Evolutionary conservation across 2,888 invertebrate species (phyloP).

Genomic region (Epinotia bilunana): DNA sequence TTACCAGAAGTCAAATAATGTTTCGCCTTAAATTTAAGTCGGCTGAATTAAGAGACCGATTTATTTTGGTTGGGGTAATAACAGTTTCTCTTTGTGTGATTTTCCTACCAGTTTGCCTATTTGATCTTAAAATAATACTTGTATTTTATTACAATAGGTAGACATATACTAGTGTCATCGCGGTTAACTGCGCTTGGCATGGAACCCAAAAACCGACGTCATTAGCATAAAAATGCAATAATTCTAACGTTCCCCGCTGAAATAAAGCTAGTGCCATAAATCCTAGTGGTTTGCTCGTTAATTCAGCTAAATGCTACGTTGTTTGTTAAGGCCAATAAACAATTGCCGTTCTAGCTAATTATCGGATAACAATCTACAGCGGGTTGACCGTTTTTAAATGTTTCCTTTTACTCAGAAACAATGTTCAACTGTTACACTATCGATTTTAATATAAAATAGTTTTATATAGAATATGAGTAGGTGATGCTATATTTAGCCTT

Average conservation of each 20-base stretch:
- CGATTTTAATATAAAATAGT: too few species aligned
- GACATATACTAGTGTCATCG: constrained; percentile 14
- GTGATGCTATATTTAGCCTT: too few species aligned
- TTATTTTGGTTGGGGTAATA: too few species aligned
- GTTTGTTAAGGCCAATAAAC: constrained; percentile 39
- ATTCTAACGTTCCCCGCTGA: constrained; percentile 41
- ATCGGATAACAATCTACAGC: constrained; percentile 28
- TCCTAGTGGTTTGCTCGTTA: constrained; percentile 37
- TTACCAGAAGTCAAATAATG: too few species aligned
- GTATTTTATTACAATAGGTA: neutral
- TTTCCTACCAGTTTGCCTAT: neutral
- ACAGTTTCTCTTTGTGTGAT: neutral
- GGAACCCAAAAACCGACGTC: constrained; percentile 42
- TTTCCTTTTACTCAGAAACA: neutral
- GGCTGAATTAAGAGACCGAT: too few species aligned
- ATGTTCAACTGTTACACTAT: neutral
- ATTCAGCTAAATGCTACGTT: constrained; percentile 39
- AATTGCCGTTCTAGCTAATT: constrained; percentile 36
- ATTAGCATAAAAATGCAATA: constrained; percentile 46
- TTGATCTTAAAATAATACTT: neutral
- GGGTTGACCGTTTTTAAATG: neutral
- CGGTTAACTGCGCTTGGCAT: constrained; percentile 41
- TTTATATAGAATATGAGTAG: too few species aligned
- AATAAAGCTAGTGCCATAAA: constrained; percentile 42
- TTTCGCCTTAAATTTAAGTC: too few species aligned